Evolutionary conservation across 2,113 vertebrate genomes (phyloP), one percentile per base, ranked within the genome.

Genomic region (Planiliza haematocheilus): DNA sequence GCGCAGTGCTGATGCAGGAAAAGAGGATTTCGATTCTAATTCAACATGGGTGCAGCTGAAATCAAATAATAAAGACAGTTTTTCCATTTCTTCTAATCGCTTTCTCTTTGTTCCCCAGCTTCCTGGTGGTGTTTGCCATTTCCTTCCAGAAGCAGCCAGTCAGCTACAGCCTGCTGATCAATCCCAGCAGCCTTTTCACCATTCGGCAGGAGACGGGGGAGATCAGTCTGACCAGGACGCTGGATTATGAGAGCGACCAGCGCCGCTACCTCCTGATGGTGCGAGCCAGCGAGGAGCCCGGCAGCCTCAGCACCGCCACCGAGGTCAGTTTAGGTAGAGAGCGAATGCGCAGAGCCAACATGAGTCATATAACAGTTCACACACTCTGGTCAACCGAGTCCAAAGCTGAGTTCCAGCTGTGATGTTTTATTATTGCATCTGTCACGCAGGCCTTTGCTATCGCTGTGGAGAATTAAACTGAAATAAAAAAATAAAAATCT

Each of bases 231-330:
- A 96, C 93, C 49, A 91, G 71, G 36, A 82, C 80, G 2, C 78
- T 96, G 62, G 96, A 97, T 92, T 97, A 94, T 59, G 96, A 97
- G 82, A 92, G 79, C 2, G 95, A 95, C 79, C 92, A 96, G 62
- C 92, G 94, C 14, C 94, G 94, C 38, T 94, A 95, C 85, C 91
- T 94, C 52, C 88, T 97, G 56, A 87, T 95, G 77, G 94, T 96
- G 67, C 91, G 93, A 84, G 95, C 94, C 78, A 92, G 90, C 0
- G 96, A 97, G 81, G 79, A 85, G 2, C 82, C 89, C 7, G 89
- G 91, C 21, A 87, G 92, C 60, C 90, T 96, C 50, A 95, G 94
- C 81, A 93, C 91, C 38, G 92, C 91, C 63, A 91, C 91, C 0
- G 95, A 97, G 95, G 96, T 97, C 67, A 70, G 91, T 84, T 48